Conservation (phyloP, 2,888 invertebrate species). For the Sympetrum striolatum region DNA sequence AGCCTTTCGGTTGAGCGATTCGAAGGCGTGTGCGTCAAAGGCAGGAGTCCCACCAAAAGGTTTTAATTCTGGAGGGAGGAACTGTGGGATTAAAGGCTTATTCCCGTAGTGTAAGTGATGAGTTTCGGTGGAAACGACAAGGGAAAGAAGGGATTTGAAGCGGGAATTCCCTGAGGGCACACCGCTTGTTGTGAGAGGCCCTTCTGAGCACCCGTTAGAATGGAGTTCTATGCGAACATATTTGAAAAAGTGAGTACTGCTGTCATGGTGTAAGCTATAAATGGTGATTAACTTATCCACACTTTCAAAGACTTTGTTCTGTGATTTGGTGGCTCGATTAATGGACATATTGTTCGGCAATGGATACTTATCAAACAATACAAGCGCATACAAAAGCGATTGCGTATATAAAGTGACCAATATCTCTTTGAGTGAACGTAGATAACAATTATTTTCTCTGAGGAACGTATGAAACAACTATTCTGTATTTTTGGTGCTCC, state of each 20-base stretch:
- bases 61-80: neutral
- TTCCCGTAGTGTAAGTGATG: slow-evolving; percentile 7
- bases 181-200: neutral
- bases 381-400: no score
- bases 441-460: no score
- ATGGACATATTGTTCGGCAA: no score
- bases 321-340: no score
- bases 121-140: neutral
- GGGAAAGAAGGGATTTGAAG: neutral
- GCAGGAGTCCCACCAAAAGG: neutral
- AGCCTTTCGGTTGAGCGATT: neutral
- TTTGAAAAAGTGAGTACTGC: neutral
- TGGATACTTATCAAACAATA: no score
- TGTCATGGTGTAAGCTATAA: neutral
- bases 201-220: neutral
- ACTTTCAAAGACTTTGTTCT: no score
- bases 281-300: no score
- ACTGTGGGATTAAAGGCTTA: neutral
- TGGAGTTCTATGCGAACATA: neutral
- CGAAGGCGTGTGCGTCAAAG: slow-evolving; percentile 10
- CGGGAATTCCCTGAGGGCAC: neutral
- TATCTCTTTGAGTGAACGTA: no score
- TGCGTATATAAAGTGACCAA: no score
- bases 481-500: no score
- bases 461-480: no score